Evolutionary conservation across 1,140 invertebrate genomes (phyloP).

Genomic region (Drosophila bocqueti): DNA sequence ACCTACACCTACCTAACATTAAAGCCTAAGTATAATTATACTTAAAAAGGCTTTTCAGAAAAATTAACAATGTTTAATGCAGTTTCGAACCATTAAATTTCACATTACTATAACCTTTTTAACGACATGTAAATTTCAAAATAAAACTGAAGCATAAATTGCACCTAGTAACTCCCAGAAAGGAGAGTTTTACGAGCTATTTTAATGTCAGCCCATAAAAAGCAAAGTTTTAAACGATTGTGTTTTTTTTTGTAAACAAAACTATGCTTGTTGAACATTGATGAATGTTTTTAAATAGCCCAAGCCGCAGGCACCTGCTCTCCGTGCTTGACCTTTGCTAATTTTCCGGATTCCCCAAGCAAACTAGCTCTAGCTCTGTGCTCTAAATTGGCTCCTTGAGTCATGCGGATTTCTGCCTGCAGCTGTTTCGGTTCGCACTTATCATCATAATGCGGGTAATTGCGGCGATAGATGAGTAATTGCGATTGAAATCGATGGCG

Average conservation of each 20-base stretch:
- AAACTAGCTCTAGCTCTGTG: not conserved
- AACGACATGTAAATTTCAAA: not conserved
- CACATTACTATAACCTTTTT: not conserved
- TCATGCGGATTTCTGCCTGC: slow-evolving; percentile 25
- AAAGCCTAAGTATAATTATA: not conserved
- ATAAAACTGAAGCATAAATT: not conserved
- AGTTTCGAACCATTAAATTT: slow-evolving; percentile 4
- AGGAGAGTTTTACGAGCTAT: not conserved
- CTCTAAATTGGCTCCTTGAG: slow-evolving; percentile 34
- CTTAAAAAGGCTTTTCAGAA: not conserved
- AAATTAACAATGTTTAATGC: not conserved
- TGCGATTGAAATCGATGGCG: slow-evolving; percentile 36
- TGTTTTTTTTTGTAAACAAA: slow-evolving; percentile 5
- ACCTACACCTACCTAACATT: not conserved
- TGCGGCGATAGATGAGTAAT: slow-evolving; percentile 48
- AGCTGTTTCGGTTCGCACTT: slow-evolving; percentile 46
- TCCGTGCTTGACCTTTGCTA: slow-evolving; percentile 29
- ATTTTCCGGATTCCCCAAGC: not conserved
- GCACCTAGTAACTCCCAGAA: no score
- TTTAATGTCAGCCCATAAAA: slow-evolving; percentile 5
- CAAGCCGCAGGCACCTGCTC: slow-evolving; percentile 2
- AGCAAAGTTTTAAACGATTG: slow-evolving; percentile 2
- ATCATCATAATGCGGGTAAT: slow-evolving; percentile 41
- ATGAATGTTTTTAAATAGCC: slow-evolving; percentile 12
- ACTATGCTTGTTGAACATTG: slow-evolving; percentile 3